A percentile compares a stretch with the other conserved stretches of the same genome.
These are phyloP conservation scores for Tyrannus savana DNA, from an alignment of 2,113 vertebrate species.

Conservation along the genomic window DNA sequence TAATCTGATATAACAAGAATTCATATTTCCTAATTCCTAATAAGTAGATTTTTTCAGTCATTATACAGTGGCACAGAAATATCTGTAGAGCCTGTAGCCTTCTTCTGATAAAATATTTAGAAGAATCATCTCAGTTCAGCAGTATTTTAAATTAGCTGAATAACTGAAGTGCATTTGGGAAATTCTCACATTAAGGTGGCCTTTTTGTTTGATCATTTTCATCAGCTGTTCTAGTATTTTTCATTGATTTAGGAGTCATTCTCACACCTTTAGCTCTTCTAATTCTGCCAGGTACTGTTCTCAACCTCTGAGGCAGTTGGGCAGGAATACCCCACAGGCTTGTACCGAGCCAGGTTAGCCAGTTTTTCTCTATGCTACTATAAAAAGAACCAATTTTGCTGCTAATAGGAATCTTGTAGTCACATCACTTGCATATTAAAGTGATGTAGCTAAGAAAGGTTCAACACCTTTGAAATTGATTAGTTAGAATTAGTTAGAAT, in stretches of 20 bases:
- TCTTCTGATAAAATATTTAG: conserved; percentile 57
- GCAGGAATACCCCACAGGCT: not conserved
- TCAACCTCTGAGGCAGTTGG: not conserved
- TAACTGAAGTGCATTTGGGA: conserved; percentile 2
- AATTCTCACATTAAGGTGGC: not conserved
- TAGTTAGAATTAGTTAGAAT: not conserved
- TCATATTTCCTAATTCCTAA: conserved; percentile 12
- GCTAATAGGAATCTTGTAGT: not conserved
- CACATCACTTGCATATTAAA: not conserved
- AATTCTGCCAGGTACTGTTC: not conserved
- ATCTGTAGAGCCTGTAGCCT: not conserved
- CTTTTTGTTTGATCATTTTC: conserved; percentile 19
- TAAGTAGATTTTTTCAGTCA: conserved; percentile 40
- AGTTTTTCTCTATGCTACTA: not conserved
- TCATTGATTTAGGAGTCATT: not conserved
- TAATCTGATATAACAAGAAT: conserved; percentile 10
- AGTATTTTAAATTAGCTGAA: conserved; percentile 47
- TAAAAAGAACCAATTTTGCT: not conserved
- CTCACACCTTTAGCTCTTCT: not conserved
- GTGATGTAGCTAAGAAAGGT: not conserved
- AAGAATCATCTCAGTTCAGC: conserved; percentile 11
- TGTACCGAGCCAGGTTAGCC: not conserved
- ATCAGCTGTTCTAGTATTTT: not conserved
- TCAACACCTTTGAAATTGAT: not conserved
- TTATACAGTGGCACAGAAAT: conserved; percentile 2